Evolutionary conservation across 2,888 invertebrate genomes (phyloP), one percentile per base, ranked within the genome.

Genomic region (Peribatodes rhomboidaria): DNA sequence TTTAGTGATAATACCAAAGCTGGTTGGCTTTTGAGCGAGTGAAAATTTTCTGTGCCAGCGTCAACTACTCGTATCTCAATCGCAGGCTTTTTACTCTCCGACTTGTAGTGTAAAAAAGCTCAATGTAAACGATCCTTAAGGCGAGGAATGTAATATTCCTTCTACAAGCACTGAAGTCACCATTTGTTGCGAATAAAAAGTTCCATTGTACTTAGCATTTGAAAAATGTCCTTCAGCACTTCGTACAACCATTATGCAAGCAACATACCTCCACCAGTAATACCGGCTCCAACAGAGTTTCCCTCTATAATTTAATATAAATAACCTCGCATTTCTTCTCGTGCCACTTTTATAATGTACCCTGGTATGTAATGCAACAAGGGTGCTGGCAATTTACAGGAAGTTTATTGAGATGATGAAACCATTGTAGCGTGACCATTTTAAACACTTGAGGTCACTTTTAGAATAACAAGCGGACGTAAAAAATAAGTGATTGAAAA

Each of bases 291-390:
- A 54, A 60, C 46, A 62, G 62, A 65, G 65, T 72, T 72, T 78
- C 78, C 81, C 81, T 76, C 66, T 63, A 78, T 89, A 88, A 88
- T 89, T 88, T 83, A 87, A 89, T 88, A 88, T 87, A 85, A 88
- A 89, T 89, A 86, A 82, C 84, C 80, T 79, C 76, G 75, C 84
- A 81, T 87, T 85, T 82, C 81, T 82, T 78, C 82, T 75, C 75
- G 75, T 74, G 74, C 77, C 80, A 83, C 81, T 85, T 85, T 80
- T 79, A 78, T 80, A 80, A 84, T 80, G 80, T 82, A 79, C 79
- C 76, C 74, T 11, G 74, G 78, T 79, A 77, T 78, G 77, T 65
- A 65, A 67, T 80, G 85, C 80, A 80, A 82, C 80, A 75, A 76
- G 85, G 87, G 84, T 69, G 73, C 68, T 65, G 70, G 74, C 73